Evolutionary conservation across 2,797 vertebrate genomes (phyloP).

Genomic region (Protosalanx chinensis): DNA sequence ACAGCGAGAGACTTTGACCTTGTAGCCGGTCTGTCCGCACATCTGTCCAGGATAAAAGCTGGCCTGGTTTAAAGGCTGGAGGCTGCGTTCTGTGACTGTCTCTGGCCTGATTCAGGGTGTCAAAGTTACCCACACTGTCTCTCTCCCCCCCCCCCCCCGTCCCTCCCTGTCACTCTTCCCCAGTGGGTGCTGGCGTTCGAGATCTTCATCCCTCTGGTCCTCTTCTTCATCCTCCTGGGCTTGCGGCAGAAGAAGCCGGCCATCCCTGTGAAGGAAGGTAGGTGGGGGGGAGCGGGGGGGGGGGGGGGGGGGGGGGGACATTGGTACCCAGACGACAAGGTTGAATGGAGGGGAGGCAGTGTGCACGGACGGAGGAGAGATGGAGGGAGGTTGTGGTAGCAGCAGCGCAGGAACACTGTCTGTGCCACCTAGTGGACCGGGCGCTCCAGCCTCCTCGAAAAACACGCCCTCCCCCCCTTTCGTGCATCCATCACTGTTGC

Average conservation of each 20-base stretch:
- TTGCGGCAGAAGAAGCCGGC: slow-evolving; percentile 94
- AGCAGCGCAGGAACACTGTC: not conserved
- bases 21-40: not conserved
- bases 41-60: not conserved
- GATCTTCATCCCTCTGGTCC: slow-evolving; percentile 93
- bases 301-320: no score
- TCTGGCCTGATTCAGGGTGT: not conserved
- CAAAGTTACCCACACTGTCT: not conserved
- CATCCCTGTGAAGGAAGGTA: slow-evolving; percentile 96
- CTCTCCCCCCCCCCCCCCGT: not conserved
- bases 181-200: slow-evolving; percentile 97
- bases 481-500: slow-evolving; percentile 1
- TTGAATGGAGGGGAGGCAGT: not conserved
- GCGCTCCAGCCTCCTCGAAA: not conserved
- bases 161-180: slow-evolving; percentile 1
- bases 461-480: not conserved
- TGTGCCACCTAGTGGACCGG: slow-evolving; percentile 1
- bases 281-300: not conserved
- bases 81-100: not conserved
- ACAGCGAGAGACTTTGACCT: slow-evolving; percentile 7
- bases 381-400: not conserved
- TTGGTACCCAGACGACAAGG: not conserved
- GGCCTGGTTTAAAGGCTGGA: not conserved
- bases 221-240: slow-evolving; percentile 95
- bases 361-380: not conserved